These are phyloP conservation scores for Pomacea canaliculata DNA, from an alignment of 2,888 invertebrate genomes.

Conservation along the genomic window DNA sequence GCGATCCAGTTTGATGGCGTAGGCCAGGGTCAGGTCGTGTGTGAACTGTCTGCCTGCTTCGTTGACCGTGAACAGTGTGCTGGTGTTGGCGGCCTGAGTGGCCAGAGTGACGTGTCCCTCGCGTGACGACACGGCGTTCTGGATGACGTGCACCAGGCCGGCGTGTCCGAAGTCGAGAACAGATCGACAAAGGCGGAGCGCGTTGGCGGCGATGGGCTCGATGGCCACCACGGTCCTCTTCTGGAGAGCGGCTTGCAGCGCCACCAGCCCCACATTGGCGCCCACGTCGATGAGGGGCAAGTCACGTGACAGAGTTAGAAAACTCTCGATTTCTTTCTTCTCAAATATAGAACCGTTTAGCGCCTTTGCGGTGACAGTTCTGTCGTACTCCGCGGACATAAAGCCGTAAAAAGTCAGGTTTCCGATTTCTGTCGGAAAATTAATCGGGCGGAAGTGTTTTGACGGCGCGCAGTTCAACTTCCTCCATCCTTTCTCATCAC, in stretches of 20 bases:
- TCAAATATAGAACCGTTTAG: constrained; percentile 3
- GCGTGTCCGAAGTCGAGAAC: constrained; percentile 11
- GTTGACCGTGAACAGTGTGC: background rate
- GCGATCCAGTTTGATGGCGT: constrained; percentile 10
- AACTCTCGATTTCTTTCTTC: background rate
- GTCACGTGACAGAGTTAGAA: constrained; percentile 5
- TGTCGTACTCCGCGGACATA: background rate
- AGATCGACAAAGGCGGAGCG: constrained; percentile 11
- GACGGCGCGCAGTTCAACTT: background rate
- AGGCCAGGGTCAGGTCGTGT: background rate
- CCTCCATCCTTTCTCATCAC: background rate
- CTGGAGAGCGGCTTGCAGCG: constrained; percentile 12
- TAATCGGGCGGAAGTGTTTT: background rate
- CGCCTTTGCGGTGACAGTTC: background rate
- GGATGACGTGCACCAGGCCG: constrained; percentile 7
- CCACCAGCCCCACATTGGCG: constrained; percentile 16
- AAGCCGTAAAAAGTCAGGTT: constrained; percentile 4
- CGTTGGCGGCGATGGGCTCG: constrained; percentile 11
- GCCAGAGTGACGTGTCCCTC: background rate
- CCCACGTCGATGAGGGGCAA: constrained; percentile 20
- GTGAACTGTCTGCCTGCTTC: background rate
- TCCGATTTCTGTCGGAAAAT: background rate
- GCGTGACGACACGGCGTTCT: background rate
- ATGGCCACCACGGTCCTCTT: constrained; percentile 14
- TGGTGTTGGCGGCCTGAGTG: background rate